Evolutionary conservation across 1,140 invertebrate genomes (phyloP).

Genomic region (Caerostris darwini): DNA sequence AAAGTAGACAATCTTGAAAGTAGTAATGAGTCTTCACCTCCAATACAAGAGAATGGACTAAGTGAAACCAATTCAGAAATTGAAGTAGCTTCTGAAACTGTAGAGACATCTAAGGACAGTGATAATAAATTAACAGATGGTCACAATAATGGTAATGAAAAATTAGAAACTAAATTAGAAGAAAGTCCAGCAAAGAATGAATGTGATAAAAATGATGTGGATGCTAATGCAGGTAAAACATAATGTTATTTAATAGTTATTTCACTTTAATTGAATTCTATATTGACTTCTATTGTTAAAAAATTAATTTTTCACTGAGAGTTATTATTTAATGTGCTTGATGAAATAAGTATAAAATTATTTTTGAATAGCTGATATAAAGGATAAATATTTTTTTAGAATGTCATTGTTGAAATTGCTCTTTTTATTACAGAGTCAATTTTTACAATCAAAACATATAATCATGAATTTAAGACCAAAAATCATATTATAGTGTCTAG

Average conservation of each 20-base stretch:
- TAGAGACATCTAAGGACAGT: neutral
- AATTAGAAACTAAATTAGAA: neutral
- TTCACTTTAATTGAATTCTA: no score
- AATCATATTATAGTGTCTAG: no score
- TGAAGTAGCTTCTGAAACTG: neutral
- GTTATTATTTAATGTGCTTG: no score
- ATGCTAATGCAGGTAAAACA: neutral
- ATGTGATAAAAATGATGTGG: neutral
- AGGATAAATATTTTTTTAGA: no score
- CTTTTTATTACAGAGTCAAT: no score
- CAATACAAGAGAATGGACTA: neutral
- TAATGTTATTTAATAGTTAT: neutral
- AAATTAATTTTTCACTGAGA: no score
- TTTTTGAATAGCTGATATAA: no score
- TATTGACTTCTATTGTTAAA: no score
- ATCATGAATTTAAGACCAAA: no score
- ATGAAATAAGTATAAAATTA: no score
- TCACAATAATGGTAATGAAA: neutral
- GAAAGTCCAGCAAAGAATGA: neutral
- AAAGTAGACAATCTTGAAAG: neutral
- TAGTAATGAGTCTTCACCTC: neutral
- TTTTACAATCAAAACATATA: no score
- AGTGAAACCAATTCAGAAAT: neutral
- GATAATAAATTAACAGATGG: neutral
- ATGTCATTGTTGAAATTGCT: no score